Conservation (phyloP, 2,797 vertebrate genomes). For the Diglossa cyanea region DNA sequence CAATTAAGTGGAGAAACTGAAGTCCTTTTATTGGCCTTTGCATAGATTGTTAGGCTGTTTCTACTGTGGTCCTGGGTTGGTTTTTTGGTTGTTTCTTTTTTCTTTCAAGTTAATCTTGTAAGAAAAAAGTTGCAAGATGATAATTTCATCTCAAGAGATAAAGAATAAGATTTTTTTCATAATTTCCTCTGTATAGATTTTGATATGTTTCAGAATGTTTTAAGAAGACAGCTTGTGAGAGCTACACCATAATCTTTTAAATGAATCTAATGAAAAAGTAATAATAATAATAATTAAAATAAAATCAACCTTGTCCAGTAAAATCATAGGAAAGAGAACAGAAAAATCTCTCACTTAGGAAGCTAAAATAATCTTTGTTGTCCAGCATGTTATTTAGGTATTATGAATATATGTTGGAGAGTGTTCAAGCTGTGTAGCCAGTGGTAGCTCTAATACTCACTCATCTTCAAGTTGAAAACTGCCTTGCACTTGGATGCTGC, state of each 20-base stretch:
- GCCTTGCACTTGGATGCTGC: not conserved
- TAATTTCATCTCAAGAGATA: constrained; percentile 50
- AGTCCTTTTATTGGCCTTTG: not conserved
- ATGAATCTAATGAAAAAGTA: not conserved
- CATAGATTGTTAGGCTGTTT: not conserved
- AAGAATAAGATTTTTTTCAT: not conserved
- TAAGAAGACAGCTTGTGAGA: not conserved
- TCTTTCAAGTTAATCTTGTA: not conserved
- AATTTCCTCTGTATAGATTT: not conserved
- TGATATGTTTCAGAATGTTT: not conserved
- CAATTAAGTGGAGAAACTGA: constrained; percentile 7
- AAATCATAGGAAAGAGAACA: not conserved
- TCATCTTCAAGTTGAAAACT: not conserved
- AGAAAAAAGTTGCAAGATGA: constrained; percentile 18
- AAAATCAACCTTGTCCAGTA: not conserved
- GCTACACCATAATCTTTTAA: not conserved
- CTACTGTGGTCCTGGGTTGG: accelerated
- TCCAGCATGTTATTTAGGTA: not conserved
- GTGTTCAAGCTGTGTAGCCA: not conserved
- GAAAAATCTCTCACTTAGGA: not conserved
- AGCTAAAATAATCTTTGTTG: not conserved
- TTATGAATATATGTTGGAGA: not conserved
- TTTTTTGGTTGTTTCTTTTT: not conserved
- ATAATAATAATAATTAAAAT: not conserved
- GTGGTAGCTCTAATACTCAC: not conserved